Percentiles rank a stretch among this genome's conserved stretches.
Evolutionary conservation across 2,113 vertebrate genomes (phyloP).

Genomic region (Rhegmatorhina hoffmannsi): DNA sequence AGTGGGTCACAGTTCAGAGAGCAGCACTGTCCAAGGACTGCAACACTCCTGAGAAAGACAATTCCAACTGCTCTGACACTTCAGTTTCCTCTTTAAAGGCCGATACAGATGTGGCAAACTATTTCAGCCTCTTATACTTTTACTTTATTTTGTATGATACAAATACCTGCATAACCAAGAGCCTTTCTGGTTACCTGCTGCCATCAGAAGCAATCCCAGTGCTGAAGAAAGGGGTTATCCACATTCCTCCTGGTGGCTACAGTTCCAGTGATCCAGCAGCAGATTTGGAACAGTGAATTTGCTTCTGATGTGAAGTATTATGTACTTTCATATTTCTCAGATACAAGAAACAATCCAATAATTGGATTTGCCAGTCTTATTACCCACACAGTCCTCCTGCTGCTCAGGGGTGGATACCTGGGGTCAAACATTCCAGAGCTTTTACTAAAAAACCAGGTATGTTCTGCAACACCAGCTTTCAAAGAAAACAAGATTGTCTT

Average conservation of each 20-base stretch:
- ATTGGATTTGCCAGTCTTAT: neutral
- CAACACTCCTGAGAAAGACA: neutral
- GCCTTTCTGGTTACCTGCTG: neutral
- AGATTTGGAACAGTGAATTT: neutral
- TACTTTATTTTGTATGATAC: neutral
- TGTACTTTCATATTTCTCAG: neutral
- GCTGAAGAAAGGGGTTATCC: neutral
- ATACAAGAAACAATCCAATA: accelerated
- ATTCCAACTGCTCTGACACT: neutral
- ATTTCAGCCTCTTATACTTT: neutral
- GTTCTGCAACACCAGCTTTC: neutral
- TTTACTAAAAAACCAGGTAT: neutral
- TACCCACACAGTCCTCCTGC: neutral
- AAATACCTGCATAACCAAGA: neutral
- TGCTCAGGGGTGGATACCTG: neutral
- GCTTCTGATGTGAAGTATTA: neutral
- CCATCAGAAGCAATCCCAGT: neutral
- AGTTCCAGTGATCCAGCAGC: neutral
- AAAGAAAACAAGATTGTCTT: neutral
- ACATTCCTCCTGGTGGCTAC: slow-evolving; percentile 2
- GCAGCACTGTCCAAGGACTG: neutral
- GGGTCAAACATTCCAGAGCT: neutral
- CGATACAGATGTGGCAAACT: neutral
- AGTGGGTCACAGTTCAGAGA: neutral
- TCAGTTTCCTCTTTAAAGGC: neutral